Conservation (phyloP, 2,888 invertebrate genomes). For the Alentia gelatinosa region DNA sequence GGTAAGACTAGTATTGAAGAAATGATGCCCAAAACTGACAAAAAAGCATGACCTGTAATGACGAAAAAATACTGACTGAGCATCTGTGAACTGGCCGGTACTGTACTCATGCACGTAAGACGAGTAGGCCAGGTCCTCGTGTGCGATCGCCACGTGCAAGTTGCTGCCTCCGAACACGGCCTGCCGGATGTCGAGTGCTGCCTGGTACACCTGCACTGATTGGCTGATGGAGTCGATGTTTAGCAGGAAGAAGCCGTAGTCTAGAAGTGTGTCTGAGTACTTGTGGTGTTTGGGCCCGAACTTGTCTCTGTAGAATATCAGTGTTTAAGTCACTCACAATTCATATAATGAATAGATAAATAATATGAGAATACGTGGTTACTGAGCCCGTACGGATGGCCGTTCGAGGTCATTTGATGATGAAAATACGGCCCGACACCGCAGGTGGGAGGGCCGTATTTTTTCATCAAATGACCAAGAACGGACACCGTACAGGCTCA, state of each 20-base stretch:
- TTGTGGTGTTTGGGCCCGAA: slow-evolving; percentile 87
- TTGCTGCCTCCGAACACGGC: slow-evolving; percentile 91
- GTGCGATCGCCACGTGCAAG: slow-evolving; percentile 92
- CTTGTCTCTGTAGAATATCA: slow-evolving; percentile 81
- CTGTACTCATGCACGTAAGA: slow-evolving; percentile 95
- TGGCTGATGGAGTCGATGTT: slow-evolving; percentile 92
- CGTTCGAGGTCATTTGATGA: too few species aligned
- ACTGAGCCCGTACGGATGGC: too few species aligned
- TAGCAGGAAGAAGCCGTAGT: slow-evolving; percentile 94
- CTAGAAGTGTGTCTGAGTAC: slow-evolving; percentile 91
- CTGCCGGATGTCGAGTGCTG: slow-evolving; percentile 86
- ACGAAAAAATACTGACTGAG: slow-evolving; percentile 83
- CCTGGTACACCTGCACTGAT: slow-evolving; percentile 91
- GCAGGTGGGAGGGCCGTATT: too few species aligned
- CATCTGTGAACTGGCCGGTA: slow-evolving; percentile 91
- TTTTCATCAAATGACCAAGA: too few species aligned
- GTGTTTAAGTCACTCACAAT: too few species aligned
- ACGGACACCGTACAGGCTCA: too few species aligned
- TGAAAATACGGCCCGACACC: too few species aligned
- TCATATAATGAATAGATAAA: too few species aligned
- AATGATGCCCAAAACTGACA: not conserved
- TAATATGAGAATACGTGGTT: too few species aligned
- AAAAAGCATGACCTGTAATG: too few species aligned
- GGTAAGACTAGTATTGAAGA: too few species aligned
- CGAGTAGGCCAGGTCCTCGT: slow-evolving; percentile 96